These are phyloP conservation scores for Pogonus chalceus DNA, from an alignment of 1,140 invertebrate genomes.

Conservation along the genomic window DNA sequence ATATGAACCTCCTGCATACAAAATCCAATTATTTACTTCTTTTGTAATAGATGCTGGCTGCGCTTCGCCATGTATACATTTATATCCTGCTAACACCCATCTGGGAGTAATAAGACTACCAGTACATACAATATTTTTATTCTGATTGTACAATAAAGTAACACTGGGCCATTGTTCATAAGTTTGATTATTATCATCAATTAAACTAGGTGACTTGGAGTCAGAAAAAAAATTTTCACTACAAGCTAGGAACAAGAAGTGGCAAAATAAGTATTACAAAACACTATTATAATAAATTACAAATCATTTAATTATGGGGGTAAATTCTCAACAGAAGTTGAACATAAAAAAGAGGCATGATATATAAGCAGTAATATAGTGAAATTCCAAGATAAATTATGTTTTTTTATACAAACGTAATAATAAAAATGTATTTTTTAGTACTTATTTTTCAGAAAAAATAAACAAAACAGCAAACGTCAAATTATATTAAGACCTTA, in stretches of 20 bases:
- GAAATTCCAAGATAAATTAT: too few relatives aligned
- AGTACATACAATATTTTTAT: constrained; percentile 44
- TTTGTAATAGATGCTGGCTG: constrained; percentile 11
- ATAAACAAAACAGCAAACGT: too few relatives aligned
- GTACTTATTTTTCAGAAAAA: too few relatives aligned
- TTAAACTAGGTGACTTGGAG: constrained; percentile 36
- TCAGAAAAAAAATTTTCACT: constrained; percentile 36
- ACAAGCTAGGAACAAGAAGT: constrained; percentile 37
- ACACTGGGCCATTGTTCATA: constrained; percentile 47
- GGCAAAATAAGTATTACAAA: constrained; percentile 14
- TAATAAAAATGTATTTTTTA: too few relatives aligned
- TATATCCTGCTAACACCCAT: constrained; percentile 47
- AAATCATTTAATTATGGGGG: not conserved
- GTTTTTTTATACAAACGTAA: too few relatives aligned
- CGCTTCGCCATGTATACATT: constrained; percentile 35
- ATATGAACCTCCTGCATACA: constrained; percentile 38
- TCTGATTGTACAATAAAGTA: constrained; percentile 41
- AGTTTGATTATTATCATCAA: constrained; percentile 39
- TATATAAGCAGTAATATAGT: too few relatives aligned
- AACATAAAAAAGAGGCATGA: too few relatives aligned
- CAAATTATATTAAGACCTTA: too few relatives aligned
- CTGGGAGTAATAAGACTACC: constrained; percentile 46
- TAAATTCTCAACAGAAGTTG: too few relatives aligned
- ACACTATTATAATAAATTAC: constrained; percentile 5
- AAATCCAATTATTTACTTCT: constrained; percentile 30